A percentile compares a stretch with the other conserved stretches of the same genome.
Conservation (phyloP, 2,888 invertebrate species). For the Volucella zonaria region DNA sequence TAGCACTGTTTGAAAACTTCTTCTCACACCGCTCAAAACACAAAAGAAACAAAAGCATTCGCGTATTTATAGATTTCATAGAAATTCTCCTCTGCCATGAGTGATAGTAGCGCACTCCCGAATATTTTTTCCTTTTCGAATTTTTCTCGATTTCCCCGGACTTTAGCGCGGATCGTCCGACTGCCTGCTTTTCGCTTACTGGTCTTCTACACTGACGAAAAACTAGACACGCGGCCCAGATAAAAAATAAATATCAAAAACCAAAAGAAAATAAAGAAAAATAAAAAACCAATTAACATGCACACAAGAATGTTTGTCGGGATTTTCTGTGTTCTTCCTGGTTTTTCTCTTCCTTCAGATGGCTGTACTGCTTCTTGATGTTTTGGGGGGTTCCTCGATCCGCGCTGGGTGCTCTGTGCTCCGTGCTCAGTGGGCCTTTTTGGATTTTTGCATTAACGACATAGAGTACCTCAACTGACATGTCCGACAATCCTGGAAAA, state of each 20-base stretch:
- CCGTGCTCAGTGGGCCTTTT: no score
- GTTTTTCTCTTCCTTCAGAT: constrained; percentile 4
- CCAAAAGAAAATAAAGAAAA: no score
- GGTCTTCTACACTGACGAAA: constrained; percentile 58
- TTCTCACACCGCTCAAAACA: constrained; percentile 60
- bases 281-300: constrained; percentile 66
- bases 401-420: no score
- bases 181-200: constrained; percentile 31
- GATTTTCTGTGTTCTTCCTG: constrained; percentile 44
- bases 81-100: constrained; percentile 68
- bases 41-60: constrained; percentile 53
- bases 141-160: constrained; percentile 9
- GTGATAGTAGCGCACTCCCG: constrained; percentile 52
- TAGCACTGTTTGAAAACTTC: constrained; percentile 44
- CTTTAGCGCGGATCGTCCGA: no score
- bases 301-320: constrained; percentile 58
- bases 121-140: constrained; percentile 56
- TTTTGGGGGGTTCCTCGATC: no score
- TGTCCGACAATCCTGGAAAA: no score
- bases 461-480: no score
- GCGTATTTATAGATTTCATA: constrained; percentile 70
- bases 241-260: constrained; percentile 4
- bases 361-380: neutral
- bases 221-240: constrained; percentile 54
- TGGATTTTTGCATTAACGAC: no score